These are phyloP conservation scores for Aspidoscelis tigris DNA, from an alignment of 2,113 vertebrate species.

Conservation along the genomic window DNA sequence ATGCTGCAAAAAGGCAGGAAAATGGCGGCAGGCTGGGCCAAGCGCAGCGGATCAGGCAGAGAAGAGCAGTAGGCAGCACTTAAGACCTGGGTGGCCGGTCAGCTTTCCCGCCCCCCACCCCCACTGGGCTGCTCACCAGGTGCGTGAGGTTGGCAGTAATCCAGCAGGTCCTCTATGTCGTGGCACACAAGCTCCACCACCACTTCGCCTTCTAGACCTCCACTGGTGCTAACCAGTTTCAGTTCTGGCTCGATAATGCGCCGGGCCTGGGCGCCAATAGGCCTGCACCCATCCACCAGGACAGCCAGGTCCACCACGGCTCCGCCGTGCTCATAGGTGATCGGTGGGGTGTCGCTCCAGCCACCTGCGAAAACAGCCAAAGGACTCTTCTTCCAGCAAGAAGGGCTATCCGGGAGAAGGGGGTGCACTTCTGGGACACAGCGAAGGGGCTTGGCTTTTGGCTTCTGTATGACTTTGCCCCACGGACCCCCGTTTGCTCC, in stretches of 20 bases:
- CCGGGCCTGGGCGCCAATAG: slow-evolving; percentile 85
- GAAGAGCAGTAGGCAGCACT: no score
- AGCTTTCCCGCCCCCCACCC: no score
- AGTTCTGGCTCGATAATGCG: slow-evolving; percentile 80
- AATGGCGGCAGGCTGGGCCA: no score
- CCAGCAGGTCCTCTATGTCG: slow-evolving; percentile 82
- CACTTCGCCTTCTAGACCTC: slow-evolving; percentile 60
- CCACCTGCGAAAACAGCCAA: slow-evolving; percentile 77
- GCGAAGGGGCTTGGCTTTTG: not conserved
- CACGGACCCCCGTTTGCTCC: not conserved
- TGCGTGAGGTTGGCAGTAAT: slow-evolving; percentile 91
- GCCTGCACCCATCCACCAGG: slow-evolving; percentile 84
- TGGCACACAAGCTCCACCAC: slow-evolving; percentile 76
- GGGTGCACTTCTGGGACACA: not conserved
- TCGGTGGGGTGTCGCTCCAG: slow-evolving; percentile 95
- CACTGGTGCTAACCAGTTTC: slow-evolving; percentile 74
- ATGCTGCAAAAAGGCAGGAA: no score
- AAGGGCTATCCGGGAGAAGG: no score
- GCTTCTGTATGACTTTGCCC: not conserved
- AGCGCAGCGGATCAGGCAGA: no score
- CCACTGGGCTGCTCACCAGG: slow-evolving; percentile 78
- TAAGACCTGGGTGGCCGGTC: no score
- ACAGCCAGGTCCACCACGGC: slow-evolving; percentile 88
- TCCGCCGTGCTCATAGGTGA: slow-evolving; percentile 92
- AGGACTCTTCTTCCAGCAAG: not conserved